phyloP scores from a whole-genome alignment of 2,797 vertebrate genomes.

The Lateolabrax maculatus region DNA sequence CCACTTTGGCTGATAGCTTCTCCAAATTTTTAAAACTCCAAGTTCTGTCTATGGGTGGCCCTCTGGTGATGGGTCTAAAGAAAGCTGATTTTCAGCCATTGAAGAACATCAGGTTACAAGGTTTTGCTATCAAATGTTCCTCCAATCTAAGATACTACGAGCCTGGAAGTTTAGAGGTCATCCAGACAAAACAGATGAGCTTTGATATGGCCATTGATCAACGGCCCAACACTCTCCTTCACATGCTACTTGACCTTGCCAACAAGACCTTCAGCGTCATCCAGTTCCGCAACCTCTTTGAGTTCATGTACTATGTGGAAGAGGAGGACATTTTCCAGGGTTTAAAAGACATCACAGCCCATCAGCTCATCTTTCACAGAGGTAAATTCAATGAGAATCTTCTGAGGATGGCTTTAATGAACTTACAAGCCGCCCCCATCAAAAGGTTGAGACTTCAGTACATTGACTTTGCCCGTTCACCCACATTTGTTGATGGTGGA shows the following conservation, averaged over 20 bases:
- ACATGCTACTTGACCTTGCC: slow-evolving; percentile 85
- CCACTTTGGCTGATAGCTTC: slow-evolving; percentile 78
- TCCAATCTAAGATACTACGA: slow-evolving; percentile 85
- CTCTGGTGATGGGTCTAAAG: slow-evolving; percentile 79
- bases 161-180: slow-evolving; percentile 82
- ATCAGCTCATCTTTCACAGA: slow-evolving; percentile 85
- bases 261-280: slow-evolving; percentile 82
- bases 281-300: slow-evolving; percentile 90
- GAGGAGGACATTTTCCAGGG: slow-evolving; percentile 83
- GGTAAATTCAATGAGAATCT: slow-evolving; percentile 92
- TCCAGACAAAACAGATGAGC: slow-evolving; percentile 82
- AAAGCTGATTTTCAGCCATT: slow-evolving; percentile 81
- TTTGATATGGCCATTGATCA: slow-evolving; percentile 88
- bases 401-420: slow-evolving; percentile 85
- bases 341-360: slow-evolving; percentile 70
- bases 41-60: slow-evolving; percentile 86
- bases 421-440: slow-evolving; percentile 78
- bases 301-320: slow-evolving; percentile 87
- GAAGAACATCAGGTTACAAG: slow-evolving; percentile 75
- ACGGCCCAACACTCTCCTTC: slow-evolving; percentile 66
- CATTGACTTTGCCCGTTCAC: slow-evolving; percentile 91
- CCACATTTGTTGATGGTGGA: slow-evolving; percentile 66
- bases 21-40: slow-evolving; percentile 74
- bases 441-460: slow-evolving; percentile 82
- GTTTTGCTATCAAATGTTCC: slow-evolving; percentile 87